Evolutionary conservation across 2,888 invertebrate genomes (phyloP), one percentile per base, ranked within the genome.

Genomic region (Phalangium opilio): DNA sequence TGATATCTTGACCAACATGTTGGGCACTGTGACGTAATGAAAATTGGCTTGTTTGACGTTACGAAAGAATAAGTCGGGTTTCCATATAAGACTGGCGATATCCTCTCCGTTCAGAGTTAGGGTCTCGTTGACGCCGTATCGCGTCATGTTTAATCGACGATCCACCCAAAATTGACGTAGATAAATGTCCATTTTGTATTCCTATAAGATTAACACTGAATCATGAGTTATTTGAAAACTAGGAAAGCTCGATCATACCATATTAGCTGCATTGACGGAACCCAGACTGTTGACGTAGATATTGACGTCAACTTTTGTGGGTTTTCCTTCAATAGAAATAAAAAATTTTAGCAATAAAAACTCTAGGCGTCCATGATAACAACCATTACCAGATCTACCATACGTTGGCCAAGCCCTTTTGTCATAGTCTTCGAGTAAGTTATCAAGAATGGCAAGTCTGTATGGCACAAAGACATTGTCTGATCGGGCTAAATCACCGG

Each of bases 211-310:
- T n/a, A n/a, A n/a, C n/a, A n/a, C n/a, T n/a, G n/a, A n/a, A n/a
- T n/a, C n/a, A n/a, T n/a, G n/a, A n/a, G n/a, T n/a, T n/a, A n/a
- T n/a, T n/a, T n/a, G n/a, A n/a, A n/a, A n/a, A n/a, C n/a, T n/a
- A n/a, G n/a, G n/a, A n/a, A n/a, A n/a, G n/a, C n/a, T n/a, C n/a
- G n/a, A n/a, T n/a, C n/a, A n/a, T 47, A 64, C 64, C 64, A 64
- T 64, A 44, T 62, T 63, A 4, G 62, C 65, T 57, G 67, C 67
- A 11, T 64, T 65, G 18, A 67, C 64, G 1, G 66, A 64, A 34
- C 64, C 63, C 49, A 67, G 63, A 32, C 63, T 63, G 4, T 64
- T 61, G 4, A 67, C 64, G 55, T 67, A 65, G 35, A 67, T 61
- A 44, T 67, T 65, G 36, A 64, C 63, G 18, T 62, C 60, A 15